Percentiles rank a stretch among this genome's conserved stretches.
phyloP scores from a whole-genome alignment of 2,113 vertebrate genomes.

The Seriola dumerili region DNA sequence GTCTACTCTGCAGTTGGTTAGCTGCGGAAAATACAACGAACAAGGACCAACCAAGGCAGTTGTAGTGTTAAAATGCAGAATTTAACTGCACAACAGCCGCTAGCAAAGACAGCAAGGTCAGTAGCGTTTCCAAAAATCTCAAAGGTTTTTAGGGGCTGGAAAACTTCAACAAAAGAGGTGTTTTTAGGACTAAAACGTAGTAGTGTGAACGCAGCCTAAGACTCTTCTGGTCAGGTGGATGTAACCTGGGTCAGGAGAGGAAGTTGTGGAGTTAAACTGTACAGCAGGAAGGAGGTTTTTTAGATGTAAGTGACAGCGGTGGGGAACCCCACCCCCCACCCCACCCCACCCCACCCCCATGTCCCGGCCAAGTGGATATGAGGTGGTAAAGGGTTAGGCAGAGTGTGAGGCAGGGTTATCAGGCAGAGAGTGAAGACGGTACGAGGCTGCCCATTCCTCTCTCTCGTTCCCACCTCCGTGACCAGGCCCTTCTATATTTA shows the following conservation, averaged over 20 bases:
- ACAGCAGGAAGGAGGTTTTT: background rate
- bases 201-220: too few species aligned
- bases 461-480: conserved; percentile 58
- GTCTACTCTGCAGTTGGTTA: too few species aligned
- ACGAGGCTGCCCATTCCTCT: conserved; percentile 63
- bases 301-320: conserved; percentile 15
- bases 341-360: background rate
- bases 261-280: background rate
- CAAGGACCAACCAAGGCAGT: too few species aligned
- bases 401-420: conserved; percentile 43
- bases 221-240: background rate
- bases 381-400: conserved; percentile 37
- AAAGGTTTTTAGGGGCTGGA: too few species aligned
- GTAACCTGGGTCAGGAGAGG: background rate
- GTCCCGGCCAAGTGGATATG: conserved; percentile 15
- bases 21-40: too few species aligned
- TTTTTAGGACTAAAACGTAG: too few species aligned
- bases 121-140: too few species aligned
- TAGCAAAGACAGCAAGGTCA: too few species aligned
- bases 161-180: too few species aligned
- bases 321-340: conserved; percentile 58
- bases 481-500: conserved; percentile 75
- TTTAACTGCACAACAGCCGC: too few species aligned
- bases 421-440: conserved; percentile 19
- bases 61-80: too few species aligned